Evolutionary conservation across 2,113 vertebrate species (phyloP), one percentile per base, ranked within the genome.

Genomic region (Cheirogaleus medius): DNA sequence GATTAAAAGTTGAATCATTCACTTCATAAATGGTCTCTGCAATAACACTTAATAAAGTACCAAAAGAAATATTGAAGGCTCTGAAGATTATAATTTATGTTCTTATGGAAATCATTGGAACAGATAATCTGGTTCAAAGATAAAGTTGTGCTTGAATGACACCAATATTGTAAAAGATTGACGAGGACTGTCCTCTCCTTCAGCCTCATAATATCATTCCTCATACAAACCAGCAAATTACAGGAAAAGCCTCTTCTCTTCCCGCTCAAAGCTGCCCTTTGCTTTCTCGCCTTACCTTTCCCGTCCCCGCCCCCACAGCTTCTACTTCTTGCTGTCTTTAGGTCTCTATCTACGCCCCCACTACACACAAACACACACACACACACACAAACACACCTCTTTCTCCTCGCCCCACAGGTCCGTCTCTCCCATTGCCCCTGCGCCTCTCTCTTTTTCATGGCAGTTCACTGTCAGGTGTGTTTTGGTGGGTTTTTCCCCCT

Each of bases 401-500:
- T 54, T 54, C 47, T 0, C 73, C 44, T 56, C 83, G 47, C 8
- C 32, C 60, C 85, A 47, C 5, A 18, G 0, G 0, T 21, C 27
- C 11, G 4, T 23, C n/a, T 86, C 44, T 32, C 80, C 18, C 20
- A 39, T 29, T 49, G 21, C 56, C 27, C 66, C 78, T 8, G 52
- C 0, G 34, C 29, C 47, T 85, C 74, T 87, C 92, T 95, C 77
- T 82, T 84, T 88, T 54, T 81, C 84, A 49, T 91, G 80, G 66
- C 87, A 56, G 89, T 96, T 98, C 97, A 39, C 96, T 94, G 98
- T 98, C 98, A 98, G 97, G 98, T 98, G 97, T 90, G 80, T n/a
- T 3, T 32, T 4, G 14, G 25, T 13, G 27, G 4, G 47, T 47
- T 52, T 54, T 54, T 54, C 17, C 17, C 52, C 17, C 85, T 95